Conservation (phyloP, 2,797 vertebrate genomes). For the Anomalospiza imberbis region DNA sequence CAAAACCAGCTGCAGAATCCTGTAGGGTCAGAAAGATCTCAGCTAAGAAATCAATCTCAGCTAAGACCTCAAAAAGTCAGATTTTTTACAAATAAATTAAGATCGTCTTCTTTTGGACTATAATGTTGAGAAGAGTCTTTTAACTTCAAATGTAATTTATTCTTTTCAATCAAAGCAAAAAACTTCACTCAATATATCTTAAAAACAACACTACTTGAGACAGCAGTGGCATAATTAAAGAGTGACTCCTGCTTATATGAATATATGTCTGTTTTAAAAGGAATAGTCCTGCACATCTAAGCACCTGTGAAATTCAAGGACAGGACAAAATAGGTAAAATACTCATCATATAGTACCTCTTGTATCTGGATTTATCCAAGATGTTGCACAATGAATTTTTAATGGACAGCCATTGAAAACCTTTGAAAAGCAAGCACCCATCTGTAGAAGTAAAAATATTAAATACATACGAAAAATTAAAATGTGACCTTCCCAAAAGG, state of each 20-base stretch:
- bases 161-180: not conserved
- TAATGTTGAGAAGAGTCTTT: not conserved
- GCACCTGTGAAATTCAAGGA: not conserved
- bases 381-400: conserved; percentile 96
- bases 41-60: not conserved
- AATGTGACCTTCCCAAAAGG: not conserved
- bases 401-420: conserved; percentile 98
- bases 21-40: not conserved
- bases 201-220: not conserved
- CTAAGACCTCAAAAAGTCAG: not conserved
- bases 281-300: not conserved
- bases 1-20: not conserved
- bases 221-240: not conserved
- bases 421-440: conserved; percentile 99
- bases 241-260: not conserved
- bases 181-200: not conserved
- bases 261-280: not conserved
- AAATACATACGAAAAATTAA: not conserved
- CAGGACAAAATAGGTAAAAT: not conserved
- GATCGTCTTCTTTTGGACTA: not conserved
- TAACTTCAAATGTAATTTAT: not conserved
- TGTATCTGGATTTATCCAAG: conserved; percentile 98
- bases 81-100: not conserved
- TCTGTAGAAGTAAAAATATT: conserved; percentile 75
- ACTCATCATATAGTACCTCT: conserved; percentile 78